Evolutionary conservation across 2,888 invertebrate genomes (phyloP).

Genomic region (Thyatira batis): DNA sequence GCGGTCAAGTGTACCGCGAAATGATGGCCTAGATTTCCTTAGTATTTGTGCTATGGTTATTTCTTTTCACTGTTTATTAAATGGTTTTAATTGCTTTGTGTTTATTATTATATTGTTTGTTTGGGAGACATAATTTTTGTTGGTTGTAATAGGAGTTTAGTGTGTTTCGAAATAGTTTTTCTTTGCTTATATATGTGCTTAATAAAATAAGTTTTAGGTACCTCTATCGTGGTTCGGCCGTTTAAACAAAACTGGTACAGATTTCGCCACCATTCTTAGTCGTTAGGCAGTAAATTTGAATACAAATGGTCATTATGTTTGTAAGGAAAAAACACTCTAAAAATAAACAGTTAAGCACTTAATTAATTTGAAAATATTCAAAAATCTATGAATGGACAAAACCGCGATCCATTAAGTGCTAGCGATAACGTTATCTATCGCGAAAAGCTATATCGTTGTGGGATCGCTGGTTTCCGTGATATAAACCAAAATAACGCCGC

Average conservation of each 20-base stretch:
- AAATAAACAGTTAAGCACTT: background rate
- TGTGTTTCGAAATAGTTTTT: too few relatives aligned
- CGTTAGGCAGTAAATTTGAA: background rate
- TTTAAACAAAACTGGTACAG: too few relatives aligned
- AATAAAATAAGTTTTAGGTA: too few relatives aligned
- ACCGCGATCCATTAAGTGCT: conserved; percentile 4
- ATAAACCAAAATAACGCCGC: conserved; percentile 62
- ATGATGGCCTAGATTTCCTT: background rate
- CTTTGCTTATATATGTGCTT: too few relatives aligned
- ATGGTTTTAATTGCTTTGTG: too few relatives aligned
- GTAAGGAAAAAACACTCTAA: background rate
- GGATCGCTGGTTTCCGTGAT: conserved; percentile 53
- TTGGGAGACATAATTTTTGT: too few relatives aligned
- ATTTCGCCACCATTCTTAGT: too few relatives aligned
- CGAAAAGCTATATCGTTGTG: conserved; percentile 86
- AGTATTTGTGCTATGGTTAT: background rate
- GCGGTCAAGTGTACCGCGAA: background rate
- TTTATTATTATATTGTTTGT: too few relatives aligned
- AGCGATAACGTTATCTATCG: conserved; percentile 39
- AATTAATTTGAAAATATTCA: conserved; percentile 3
- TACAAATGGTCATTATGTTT: background rate
- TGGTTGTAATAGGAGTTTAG: too few relatives aligned
- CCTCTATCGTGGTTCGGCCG: too few relatives aligned
- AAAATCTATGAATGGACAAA: conserved; percentile 2
- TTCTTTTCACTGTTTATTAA: too few relatives aligned